A percentile compares a stretch with the other conserved stretches of the same genome.
Conservation (phyloP, 2,888 invertebrate species). For the Polyommatus icarus region DNA sequence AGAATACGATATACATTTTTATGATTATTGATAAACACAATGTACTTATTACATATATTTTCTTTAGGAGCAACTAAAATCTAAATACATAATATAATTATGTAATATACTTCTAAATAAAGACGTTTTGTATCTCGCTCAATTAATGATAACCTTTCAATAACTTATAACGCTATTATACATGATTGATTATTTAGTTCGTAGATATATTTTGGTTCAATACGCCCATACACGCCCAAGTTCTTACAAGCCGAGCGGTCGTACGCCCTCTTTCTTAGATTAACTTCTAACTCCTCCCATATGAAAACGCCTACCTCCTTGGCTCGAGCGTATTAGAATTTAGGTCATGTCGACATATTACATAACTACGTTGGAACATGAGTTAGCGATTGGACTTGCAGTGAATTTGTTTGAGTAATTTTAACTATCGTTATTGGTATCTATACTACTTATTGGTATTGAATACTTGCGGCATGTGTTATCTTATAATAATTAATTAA, state of each 20-base stretch:
- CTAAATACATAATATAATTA: too few relatives aligned
- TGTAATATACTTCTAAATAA: too few relatives aligned
- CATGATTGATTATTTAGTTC: not conserved
- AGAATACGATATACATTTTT: too few relatives aligned
- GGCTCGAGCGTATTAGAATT: constrained; percentile 40
- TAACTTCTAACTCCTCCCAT: constrained; percentile 51
- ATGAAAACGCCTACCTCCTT: constrained; percentile 44
- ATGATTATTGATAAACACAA: too few relatives aligned
- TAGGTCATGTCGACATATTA: constrained; percentile 26
- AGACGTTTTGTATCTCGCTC: not conserved
- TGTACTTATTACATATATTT: too few relatives aligned
- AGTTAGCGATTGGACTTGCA: not conserved
- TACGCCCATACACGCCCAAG: constrained; percentile 35
- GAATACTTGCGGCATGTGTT: too few relatives aligned
- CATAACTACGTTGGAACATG: constrained; percentile 33
- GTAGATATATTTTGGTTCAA: not conserved
- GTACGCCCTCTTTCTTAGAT: constrained; percentile 69
- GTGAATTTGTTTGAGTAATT: not conserved
- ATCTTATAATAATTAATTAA: not conserved
- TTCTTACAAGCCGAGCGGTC: constrained; percentile 31
- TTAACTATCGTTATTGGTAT: not conserved
- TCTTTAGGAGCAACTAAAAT: too few relatives aligned
- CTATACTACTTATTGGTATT: not conserved
- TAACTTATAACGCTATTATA: not conserved
- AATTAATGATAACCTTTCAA: not conserved